A percentile compares a stretch with the other conserved stretches of the same genome.
These are phyloP conservation scores for Tryphoninae sp. DNA, from an alignment of 2,888 invertebrate species.

Conservation along the genomic window DNA sequence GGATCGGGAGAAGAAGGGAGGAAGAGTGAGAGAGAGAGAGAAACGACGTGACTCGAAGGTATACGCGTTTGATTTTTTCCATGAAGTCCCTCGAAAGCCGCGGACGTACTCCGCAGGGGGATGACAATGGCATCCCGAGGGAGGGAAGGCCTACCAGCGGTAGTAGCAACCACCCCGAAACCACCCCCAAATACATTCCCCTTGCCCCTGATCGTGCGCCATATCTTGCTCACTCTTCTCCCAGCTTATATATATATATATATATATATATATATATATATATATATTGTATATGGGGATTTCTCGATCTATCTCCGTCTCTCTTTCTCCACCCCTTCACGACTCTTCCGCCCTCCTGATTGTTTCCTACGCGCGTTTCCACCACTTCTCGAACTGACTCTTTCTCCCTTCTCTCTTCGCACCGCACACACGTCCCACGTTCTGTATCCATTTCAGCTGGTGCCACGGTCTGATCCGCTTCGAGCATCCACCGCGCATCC, in stretches of 20 bases:
- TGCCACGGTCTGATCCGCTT: conserved; percentile 58
- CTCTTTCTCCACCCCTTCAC: conserved; percentile 59
- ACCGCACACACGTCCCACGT: conserved; percentile 60
- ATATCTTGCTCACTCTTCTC: conserved; percentile 54
- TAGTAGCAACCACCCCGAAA: conserved; percentile 65
- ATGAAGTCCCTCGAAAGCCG: conserved; percentile 72
- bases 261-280: background rate
- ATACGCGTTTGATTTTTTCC: conserved; percentile 78
- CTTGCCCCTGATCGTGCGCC: conserved; percentile 56
- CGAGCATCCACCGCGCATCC: conserved; percentile 64
- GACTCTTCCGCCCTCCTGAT: conserved; percentile 73
- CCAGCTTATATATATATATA: background rate
- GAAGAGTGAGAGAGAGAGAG: conserved; percentile 25
- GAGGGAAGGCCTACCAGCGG: conserved; percentile 76
- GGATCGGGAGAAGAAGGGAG: conserved; percentile 20
- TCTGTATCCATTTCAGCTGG: conserved; percentile 52
- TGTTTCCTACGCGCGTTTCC: conserved; percentile 78
- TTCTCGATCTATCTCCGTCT: conserved; percentile 16
- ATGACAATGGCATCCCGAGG: conserved; percentile 80
- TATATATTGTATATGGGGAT: background rate
- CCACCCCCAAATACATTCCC: conserved; percentile 62
- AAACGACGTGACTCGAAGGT: conserved; percentile 72
- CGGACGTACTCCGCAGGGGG: conserved; percentile 76
- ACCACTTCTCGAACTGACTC: conserved; percentile 69
- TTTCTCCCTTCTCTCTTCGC: conserved; percentile 54